Evolutionary conservation across 2,113 vertebrate genomes (phyloP), one percentile per base, ranked within the genome.

Genomic region (Myiagra hebetior): DNA sequence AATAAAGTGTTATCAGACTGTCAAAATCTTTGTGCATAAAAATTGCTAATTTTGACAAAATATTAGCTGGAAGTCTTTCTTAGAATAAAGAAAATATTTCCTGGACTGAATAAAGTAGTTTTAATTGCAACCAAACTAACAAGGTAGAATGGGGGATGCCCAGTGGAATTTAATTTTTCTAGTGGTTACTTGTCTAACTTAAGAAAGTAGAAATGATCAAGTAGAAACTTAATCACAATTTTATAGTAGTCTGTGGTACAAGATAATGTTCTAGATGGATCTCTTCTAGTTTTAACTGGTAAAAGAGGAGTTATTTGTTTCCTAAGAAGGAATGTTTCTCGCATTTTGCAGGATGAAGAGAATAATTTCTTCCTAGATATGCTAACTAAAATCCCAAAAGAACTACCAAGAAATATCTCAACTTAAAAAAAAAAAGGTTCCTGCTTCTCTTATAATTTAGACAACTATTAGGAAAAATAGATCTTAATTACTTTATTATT

Each of bases 131-230:
- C 2, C 5, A 62, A 44, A 47, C 5, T 35, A 14, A 35, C 5
- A 57, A 56, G 14, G 17, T 72, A 68, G 15, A 60, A 64, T 1
- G 1, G 28, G 9, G 2, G 1, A 24, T 49, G 9, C 2, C 6
- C 44, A 3, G 8, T 49, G 4, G 8, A 65, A 62, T 81, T 89
- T 28, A 49, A 4, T 41, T 65, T 67, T 0, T 56, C 13, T 62
- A 26, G 7, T 44, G 26, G 13, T 3, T 63, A 14, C 7, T 52
- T 80, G 15, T 33, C 21, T 70, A 55, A 59, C 7, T 42, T 53
- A 31, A 49, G 18, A 47, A 56, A 65, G 26, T 35, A 60, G 13
- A 77, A 81, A 73, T 22, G 0, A 46, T 62, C 5, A 33, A 81
- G 15, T 23, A 59, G 35, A 44, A 85, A 46, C 8, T n/a, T n/a